A percentile compares a stretch with the other conserved stretches of the same genome.
phyloP scores from a whole-genome alignment of 2,888 invertebrate genomes.

The Drosophila tanythrix region DNA sequence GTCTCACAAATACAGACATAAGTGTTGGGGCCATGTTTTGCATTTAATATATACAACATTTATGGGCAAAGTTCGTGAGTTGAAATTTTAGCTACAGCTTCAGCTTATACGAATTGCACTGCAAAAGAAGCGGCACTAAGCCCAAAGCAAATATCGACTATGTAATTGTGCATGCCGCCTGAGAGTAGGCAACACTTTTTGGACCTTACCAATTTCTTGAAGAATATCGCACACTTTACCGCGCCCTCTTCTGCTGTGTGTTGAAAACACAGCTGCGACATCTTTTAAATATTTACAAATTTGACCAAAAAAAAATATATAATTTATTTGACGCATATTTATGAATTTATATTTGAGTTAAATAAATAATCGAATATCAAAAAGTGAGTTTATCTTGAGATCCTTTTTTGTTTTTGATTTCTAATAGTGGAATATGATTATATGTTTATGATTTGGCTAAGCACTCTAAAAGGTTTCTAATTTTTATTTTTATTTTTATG shows the following conservation, averaged over 20 bases:
- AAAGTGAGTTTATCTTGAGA: not conserved
- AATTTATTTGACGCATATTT: not conserved
- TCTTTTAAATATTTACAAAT: slow-evolving; percentile 20
- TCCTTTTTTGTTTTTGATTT: not conserved
- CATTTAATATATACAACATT: slow-evolving; percentile 57
- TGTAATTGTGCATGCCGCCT: slow-evolving; percentile 42
- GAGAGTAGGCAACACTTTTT: slow-evolving; percentile 60
- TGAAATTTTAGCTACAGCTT: slow-evolving; percentile 14
- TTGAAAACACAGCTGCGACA: slow-evolving; percentile 23
- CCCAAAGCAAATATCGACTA: slow-evolving; percentile 8
- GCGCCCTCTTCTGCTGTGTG: not conserved
- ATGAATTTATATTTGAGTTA: not conserved
- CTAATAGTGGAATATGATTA: not conserved
- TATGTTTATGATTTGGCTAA: not conserved
- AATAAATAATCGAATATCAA: not conserved
- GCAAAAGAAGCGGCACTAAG: not conserved
- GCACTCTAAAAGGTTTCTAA: not conserved
- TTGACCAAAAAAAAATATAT: not conserved
- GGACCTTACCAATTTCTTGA: not conserved
- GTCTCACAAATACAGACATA: slow-evolving; percentile 10
- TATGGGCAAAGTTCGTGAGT: slow-evolving; percentile 71
- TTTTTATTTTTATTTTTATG: not conserved
- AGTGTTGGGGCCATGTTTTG: slow-evolving; percentile 17
- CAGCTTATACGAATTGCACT: slow-evolving; percentile 15
- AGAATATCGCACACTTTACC: not conserved